A percentile compares a stretch with the other conserved stretches of the same genome.
phyloP scores from a whole-genome alignment of 2,797 vertebrate genomes.

The Sebastes matsubarae region DNA sequence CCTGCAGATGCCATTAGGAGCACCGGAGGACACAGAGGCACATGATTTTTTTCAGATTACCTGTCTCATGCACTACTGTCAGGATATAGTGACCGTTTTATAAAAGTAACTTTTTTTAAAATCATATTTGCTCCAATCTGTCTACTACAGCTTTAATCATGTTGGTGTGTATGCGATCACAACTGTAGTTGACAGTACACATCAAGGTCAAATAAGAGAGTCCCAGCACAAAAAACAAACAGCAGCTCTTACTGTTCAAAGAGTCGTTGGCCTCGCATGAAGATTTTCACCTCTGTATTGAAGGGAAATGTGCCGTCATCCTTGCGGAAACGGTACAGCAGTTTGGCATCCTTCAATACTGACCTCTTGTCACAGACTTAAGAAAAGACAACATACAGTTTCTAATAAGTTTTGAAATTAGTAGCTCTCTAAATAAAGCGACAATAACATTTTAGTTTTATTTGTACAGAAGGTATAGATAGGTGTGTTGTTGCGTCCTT shows the following conservation, averaged over 20 bases:
- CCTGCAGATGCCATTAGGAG: no score
- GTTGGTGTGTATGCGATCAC: neutral
- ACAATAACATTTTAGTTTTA: no score
- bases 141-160: neutral
- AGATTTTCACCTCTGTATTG: constrained; percentile 87
- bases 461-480: neutral
- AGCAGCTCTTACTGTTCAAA: constrained; percentile 87
- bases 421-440: neutral
- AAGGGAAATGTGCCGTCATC: constrained; percentile 91
- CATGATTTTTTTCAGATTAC: no score
- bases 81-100: no score
- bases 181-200: neutral
- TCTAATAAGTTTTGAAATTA: neutral
- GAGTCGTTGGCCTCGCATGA: constrained; percentile 86
- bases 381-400: constrained; percentile 11
- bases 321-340: constrained; percentile 90
- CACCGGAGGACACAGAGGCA: no score
- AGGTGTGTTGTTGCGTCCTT: neutral
- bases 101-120: no score
- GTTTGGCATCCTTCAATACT: constrained; percentile 88
- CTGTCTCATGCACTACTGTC: no score
- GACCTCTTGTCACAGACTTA: constrained; percentile 90
- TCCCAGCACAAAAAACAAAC: neutral
- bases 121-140: no score
- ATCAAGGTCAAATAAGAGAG: constrained; percentile 10